Conservation (phyloP, 2,797 vertebrate genomes). For the Centroberyx gerrardi region DNA sequence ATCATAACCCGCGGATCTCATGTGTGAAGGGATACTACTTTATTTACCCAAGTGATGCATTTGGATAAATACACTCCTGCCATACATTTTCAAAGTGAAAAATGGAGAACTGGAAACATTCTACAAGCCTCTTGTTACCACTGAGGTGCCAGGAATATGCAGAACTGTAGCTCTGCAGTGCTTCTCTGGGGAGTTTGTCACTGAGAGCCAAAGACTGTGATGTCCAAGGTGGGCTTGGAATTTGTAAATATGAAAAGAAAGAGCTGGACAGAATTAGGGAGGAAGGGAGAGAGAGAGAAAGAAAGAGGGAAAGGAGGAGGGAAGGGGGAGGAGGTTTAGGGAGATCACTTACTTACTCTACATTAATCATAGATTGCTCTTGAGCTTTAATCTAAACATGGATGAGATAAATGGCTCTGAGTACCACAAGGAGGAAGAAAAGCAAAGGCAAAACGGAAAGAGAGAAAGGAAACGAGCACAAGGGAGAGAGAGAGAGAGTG, state of each 20-base stretch:
- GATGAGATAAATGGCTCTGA: conserved; percentile 11
- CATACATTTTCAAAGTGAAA: conserved; percentile 32
- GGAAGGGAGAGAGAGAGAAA: conserved; percentile 8
- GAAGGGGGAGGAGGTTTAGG: background rate
- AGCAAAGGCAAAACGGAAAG: background rate
- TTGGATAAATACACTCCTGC: conserved; percentile 17
- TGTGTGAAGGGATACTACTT: background rate
- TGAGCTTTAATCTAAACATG: conserved; percentile 20
- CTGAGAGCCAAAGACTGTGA: conserved; percentile 7
- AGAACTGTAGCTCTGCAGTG: conserved; percentile 30
- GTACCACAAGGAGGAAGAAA: background rate
- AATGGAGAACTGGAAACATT: conserved; percentile 9
- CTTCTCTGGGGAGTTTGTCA: conserved; percentile 33
- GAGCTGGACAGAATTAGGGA: conserved; percentile 6
- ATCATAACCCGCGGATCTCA: conserved; percentile 13
- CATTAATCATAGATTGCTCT: conserved; percentile 17
- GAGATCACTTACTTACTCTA: background rate
- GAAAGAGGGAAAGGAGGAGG: conserved; percentile 1
- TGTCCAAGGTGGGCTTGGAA: conserved; percentile 15
- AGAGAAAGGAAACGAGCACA: conserved; percentile 6
- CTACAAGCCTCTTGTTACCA: conserved; percentile 1
- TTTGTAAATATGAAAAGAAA: conserved; percentile 11
- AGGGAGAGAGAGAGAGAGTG: background rate
- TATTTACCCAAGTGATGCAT: conserved; percentile 23
- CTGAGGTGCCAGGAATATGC: conserved; percentile 29